These are phyloP conservation scores for Tolypeutes matacus DNA, from an alignment of 2,797 vertebrate species.

Conservation along the genomic window DNA sequence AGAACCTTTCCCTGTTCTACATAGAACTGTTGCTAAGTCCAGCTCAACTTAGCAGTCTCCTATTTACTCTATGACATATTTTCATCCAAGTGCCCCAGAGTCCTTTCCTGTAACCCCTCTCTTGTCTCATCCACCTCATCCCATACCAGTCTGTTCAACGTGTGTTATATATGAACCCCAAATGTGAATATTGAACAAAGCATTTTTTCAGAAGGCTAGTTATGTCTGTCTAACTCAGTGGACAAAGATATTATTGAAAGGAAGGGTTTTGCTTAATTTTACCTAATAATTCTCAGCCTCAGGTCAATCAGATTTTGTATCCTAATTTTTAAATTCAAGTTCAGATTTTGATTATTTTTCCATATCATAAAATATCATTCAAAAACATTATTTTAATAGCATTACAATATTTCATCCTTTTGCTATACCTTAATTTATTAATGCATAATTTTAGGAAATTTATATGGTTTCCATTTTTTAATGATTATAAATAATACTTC, in stretches of 20 bases:
- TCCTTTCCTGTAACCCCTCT: not conserved
- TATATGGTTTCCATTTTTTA: not conserved
- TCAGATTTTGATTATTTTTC: not conserved
- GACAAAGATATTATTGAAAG: not conserved
- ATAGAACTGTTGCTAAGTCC: not conserved
- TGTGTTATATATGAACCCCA: not conserved
- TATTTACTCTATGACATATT: not conserved
- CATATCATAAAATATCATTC: not conserved
- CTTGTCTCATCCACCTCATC: not conserved
- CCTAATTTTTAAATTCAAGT: not conserved
- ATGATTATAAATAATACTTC: not conserved
- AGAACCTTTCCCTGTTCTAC: not conserved
- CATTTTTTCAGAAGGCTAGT: not conserved
- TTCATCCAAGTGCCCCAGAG: not conserved
- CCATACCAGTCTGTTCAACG: not conserved
- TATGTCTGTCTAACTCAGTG: not conserved
- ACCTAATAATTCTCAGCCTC: not conserved
- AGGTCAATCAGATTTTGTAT: not conserved
- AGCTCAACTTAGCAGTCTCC: not conserved
- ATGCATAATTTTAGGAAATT: not conserved
- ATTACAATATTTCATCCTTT: not conserved
- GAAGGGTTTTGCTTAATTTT: not conserved
- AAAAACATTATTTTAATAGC: not conserved
- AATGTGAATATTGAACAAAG: not conserved
- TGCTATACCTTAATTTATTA: not conserved